Conservation (phyloP, 2,113 vertebrate genomes). For the Spizaetus ornatus region DNA sequence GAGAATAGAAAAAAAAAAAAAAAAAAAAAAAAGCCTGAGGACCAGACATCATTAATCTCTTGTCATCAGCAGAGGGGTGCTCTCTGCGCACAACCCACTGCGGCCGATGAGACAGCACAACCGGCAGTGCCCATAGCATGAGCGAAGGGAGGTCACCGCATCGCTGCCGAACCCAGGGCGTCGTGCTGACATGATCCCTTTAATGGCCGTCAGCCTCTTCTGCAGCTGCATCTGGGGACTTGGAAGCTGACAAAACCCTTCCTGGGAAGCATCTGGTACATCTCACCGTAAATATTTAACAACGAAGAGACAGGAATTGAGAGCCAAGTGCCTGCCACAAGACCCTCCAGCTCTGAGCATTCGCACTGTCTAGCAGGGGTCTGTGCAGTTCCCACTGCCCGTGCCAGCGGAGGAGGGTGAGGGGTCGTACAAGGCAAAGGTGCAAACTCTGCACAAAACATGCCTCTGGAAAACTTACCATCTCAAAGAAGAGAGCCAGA, state of each 20-base stretch:
- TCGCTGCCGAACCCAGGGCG: rapidly evolving
- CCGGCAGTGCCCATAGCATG: rapidly evolving
- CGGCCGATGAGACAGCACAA: background rate
- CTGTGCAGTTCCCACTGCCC: background rate
- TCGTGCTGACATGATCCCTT: background rate
- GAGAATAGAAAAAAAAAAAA: background rate
- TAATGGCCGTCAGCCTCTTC: background rate
- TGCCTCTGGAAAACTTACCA: background rate
- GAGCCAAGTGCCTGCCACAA: background rate
- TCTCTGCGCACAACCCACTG: background rate
- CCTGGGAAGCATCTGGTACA: constrained; percentile 20
- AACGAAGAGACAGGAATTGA: background rate
- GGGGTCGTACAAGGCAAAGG: background rate
- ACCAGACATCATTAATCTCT: constrained; percentile 23
- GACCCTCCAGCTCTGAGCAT: background rate
- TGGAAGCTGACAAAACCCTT: constrained; percentile 42
- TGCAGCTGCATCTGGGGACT: constrained; percentile 10
- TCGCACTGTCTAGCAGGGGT: background rate
- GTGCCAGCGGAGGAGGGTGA: background rate
- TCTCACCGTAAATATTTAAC: constrained; percentile 53
- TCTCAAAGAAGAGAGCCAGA: background rate
- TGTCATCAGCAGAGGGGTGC: background rate
- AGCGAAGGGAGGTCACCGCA: background rate
- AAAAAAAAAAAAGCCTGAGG: background rate
- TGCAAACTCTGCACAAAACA: background rate